Evolutionary conservation across 2,888 invertebrate genomes (phyloP).

Genomic region (Aspidapion aeneum): DNA sequence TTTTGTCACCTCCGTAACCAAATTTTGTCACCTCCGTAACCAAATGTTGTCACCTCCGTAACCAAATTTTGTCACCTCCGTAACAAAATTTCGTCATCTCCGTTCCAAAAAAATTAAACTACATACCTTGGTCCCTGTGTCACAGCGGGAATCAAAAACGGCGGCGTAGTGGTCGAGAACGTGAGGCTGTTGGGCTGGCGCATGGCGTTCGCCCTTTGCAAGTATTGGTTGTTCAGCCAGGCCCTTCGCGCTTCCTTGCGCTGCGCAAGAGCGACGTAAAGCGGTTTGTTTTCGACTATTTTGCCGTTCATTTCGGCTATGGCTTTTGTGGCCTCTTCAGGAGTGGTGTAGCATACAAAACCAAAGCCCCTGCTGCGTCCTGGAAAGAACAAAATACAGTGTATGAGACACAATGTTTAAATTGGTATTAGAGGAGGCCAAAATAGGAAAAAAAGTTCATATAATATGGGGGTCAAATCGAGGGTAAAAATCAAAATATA

Average conservation of each 20-base stretch:
- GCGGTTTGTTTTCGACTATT: slow-evolving; percentile 64
- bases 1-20: too few species aligned
- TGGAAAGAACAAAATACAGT: too few species aligned
- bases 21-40: too few species aligned
- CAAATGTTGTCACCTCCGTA: too few species aligned
- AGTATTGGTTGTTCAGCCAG: slow-evolving; percentile 63
- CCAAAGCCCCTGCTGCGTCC: slow-evolving; percentile 58
- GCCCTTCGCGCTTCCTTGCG: slow-evolving; percentile 68
- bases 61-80: too few species aligned
- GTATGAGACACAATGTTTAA: too few species aligned
- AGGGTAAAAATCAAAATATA: too few species aligned
- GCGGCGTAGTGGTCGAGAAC: slow-evolving; percentile 70
- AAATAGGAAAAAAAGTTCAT: too few species aligned
- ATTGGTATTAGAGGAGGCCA: too few species aligned
- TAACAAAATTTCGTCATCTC: too few species aligned
- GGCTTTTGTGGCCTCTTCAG: slow-evolving; percentile 69
- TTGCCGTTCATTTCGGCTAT: slow-evolving; percentile 70
- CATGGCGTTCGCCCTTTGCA: slow-evolving; percentile 65
- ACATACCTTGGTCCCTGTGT: slow-evolving; percentile 60
- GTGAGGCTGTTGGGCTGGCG: slow-evolving; percentile 70
- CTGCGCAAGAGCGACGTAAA: slow-evolving; percentile 70
- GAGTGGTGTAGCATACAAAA: slow-evolving; percentile 67
- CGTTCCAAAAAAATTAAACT: too few species aligned
- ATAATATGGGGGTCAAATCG: too few species aligned
- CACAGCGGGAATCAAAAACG: slow-evolving; percentile 71